Conservation (phyloP, 2,888 invertebrate species). For the Dasypogon diadema region DNA sequence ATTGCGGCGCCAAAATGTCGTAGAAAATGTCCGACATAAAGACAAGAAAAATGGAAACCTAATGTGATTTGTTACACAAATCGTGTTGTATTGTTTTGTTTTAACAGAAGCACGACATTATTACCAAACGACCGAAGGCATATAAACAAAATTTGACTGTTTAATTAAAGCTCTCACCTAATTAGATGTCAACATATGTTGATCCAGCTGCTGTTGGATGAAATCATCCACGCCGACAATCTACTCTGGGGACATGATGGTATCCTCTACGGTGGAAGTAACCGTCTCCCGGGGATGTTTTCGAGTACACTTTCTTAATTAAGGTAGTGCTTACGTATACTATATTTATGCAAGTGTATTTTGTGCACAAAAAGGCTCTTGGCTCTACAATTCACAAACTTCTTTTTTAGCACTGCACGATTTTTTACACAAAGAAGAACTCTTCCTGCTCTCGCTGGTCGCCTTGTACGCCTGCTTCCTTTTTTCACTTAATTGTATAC, state of each 20-base stretch:
- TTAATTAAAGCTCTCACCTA: slow-evolving; percentile 43
- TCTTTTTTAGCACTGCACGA: slow-evolving; percentile 38
- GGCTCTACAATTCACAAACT: slow-evolving; percentile 17
- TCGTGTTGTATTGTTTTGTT: slow-evolving; percentile 18
- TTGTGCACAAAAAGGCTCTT: slow-evolving; percentile 25
- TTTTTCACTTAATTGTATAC: slow-evolving; percentile 34
- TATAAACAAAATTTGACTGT: slow-evolving; percentile 12
- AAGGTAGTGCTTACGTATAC: slow-evolving; percentile 37
- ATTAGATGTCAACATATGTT: slow-evolving; percentile 47
- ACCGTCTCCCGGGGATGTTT: slow-evolving; percentile 34
- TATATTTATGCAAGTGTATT: slow-evolving; percentile 35
- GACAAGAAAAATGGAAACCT: slow-evolving; percentile 38
- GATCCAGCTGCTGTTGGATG: slow-evolving; percentile 48
- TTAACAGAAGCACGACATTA: background rate
- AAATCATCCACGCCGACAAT: slow-evolving; percentile 36
- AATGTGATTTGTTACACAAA: slow-evolving; percentile 34
- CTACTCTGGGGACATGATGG: slow-evolving; percentile 30
- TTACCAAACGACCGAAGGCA: background rate
- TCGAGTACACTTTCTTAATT: slow-evolving; percentile 41
- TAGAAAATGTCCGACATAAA: slow-evolving; percentile 18
- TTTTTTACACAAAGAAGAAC: background rate
- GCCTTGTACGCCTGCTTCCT: background rate
- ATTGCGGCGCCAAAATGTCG: slow-evolving; percentile 44
- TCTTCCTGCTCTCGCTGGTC: background rate
- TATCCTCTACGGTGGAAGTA: slow-evolving; percentile 36